phyloP scores from a whole-genome alignment of 2,888 invertebrate species.

The Siphlonurus alternatus region DNA sequence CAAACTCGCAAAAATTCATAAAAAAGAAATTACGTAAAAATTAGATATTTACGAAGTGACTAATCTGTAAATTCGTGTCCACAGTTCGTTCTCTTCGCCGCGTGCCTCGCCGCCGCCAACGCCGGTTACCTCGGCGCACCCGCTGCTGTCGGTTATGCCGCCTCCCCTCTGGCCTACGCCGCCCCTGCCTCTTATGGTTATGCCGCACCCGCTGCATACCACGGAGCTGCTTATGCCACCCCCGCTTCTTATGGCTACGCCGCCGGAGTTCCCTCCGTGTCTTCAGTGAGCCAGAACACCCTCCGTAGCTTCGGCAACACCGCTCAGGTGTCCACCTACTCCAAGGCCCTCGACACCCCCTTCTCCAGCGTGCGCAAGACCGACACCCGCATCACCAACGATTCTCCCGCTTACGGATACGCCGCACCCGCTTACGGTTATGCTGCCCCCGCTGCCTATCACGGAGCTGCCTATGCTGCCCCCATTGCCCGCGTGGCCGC shows the following conservation, averaged over 20 bases:
- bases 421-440: slow-evolving; percentile 15
- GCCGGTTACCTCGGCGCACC: slow-evolving; percentile 16
- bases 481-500: slow-evolving; percentile 9
- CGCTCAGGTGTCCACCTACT: slow-evolving; percentile 31
- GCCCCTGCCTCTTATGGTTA: too few relatives aligned
- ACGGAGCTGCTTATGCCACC: neutral
- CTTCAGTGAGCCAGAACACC: slow-evolving; percentile 25
- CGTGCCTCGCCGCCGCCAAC: slow-evolving; percentile 17
- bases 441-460: too few relatives aligned
- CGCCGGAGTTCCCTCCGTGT: slow-evolving; percentile 13
- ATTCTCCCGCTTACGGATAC: slow-evolving; percentile 15
- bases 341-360: slow-evolving; percentile 24
- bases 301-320: slow-evolving; percentile 17
- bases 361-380: slow-evolving; percentile 16
- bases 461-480: slow-evolving; percentile 9
- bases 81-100: slow-evolving; percentile 17
- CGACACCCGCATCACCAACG: slow-evolving; percentile 16
- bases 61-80: too few relatives aligned
- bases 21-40: too few relatives aligned
- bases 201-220: slow-evolving; percentile 4
- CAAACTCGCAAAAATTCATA: too few relatives aligned
- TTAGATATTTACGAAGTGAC: too few relatives aligned
- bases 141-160: slow-evolving; percentile 3
- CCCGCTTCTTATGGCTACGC: too few relatives aligned
- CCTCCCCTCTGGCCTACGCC: neutral